Evolutionary conservation across 2,888 invertebrate species (phyloP).

Genomic region (Magallana nippona): DNA sequence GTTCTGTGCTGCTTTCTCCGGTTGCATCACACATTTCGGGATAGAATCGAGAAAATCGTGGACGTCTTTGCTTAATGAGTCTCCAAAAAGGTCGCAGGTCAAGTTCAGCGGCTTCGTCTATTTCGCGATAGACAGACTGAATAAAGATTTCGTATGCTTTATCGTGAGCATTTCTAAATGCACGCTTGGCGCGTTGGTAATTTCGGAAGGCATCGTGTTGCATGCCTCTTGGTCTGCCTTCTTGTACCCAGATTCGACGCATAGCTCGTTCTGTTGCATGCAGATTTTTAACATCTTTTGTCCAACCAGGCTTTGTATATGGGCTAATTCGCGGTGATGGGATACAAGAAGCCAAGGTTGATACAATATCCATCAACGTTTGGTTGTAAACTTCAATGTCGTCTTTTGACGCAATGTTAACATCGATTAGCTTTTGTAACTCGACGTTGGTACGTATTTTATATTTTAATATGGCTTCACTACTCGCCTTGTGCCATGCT

Average conservation of each 20-base stretch:
- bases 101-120: slow-evolving; percentile 25
- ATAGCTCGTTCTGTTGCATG: slow-evolving; percentile 22
- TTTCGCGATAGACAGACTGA: slow-evolving; percentile 13
- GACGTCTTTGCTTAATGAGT: not conserved
- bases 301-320: slow-evolving; percentile 32
- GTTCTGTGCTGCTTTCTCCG: not conserved
- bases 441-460: not conserved
- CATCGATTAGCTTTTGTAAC: not conserved
- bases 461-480: not conserved
- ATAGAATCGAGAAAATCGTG: not conserved
- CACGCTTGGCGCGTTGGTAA: slow-evolving; percentile 5
- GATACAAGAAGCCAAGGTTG: not conserved
- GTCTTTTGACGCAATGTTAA: not conserved
- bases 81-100: slow-evolving; percentile 30
- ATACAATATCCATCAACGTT: not conserved
- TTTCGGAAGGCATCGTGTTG: not conserved
- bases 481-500: slow-evolving; percentile 8
- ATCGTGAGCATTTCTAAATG: slow-evolving; percentile 11
- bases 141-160: slow-evolving; percentile 11
- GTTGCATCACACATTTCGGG: slow-evolving; percentile 4
- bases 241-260: not conserved
- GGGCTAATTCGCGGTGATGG: slow-evolving; percentile 1
- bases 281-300: slow-evolving; percentile 1
- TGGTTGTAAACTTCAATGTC: not conserved
- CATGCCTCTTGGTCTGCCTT: slow-evolving; percentile 35